Conservation (phyloP, 2,797 vertebrate species). For the Notamacropus eugenii region DNA sequence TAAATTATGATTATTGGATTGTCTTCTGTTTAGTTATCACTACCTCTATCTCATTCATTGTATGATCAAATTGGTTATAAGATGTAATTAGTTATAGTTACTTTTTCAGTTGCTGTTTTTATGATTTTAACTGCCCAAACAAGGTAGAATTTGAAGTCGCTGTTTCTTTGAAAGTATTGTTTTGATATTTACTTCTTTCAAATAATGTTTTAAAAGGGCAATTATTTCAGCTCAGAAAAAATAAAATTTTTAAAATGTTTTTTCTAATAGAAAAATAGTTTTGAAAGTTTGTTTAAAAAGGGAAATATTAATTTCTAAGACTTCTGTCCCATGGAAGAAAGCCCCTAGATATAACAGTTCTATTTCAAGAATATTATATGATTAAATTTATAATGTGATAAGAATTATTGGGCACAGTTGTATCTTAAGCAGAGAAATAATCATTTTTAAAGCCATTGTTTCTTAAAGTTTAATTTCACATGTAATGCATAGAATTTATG, state of each 20-base stretch:
- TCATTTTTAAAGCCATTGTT: slow-evolving; percentile 19
- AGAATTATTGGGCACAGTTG: slow-evolving; percentile 41
- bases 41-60: neutral
- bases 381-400: slow-evolving; percentile 69
- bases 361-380: slow-evolving; percentile 64
- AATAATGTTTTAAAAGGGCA: slow-evolving; percentile 59
- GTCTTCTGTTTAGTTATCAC: neutral
- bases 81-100: slow-evolving; percentile 6
- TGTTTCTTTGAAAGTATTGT: neutral
- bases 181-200: slow-evolving; percentile 42
- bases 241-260: slow-evolving; percentile 62
- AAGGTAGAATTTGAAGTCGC: slow-evolving; percentile 35
- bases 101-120: slow-evolving; percentile 30
- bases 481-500: slow-evolving; percentile 54
- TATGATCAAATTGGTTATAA: neutral
- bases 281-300: slow-evolving; percentile 69
- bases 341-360: slow-evolving; percentile 51
- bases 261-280: slow-evolving; percentile 64
- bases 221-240: slow-evolving; percentile 56
- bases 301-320: slow-evolving; percentile 71
- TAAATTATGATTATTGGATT: neutral
- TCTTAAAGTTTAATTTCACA: slow-evolving; percentile 59
- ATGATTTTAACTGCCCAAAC: slow-evolving; percentile 49
- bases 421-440: slow-evolving; percentile 62
- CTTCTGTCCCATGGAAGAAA: slow-evolving; percentile 69